Conservation (phyloP, 2,113 vertebrate genomes). For the Lycocorax pyrrhopterus region DNA sequence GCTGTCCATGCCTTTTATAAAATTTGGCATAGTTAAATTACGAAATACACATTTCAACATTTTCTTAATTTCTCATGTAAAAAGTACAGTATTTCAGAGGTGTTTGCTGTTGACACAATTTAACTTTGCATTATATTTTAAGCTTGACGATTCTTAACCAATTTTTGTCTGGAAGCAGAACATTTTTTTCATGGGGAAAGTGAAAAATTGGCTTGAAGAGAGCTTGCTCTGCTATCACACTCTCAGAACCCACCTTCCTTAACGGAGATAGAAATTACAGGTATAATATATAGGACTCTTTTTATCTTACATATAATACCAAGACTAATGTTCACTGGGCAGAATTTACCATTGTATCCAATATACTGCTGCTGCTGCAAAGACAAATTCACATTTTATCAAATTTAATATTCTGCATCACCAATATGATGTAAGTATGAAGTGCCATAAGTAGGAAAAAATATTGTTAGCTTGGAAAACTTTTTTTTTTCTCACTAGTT, state of each 20-base stretch:
- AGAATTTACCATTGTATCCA: background rate
- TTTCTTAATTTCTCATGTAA: background rate
- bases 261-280: background rate
- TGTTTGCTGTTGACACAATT: background rate
- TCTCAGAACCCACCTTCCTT: background rate
- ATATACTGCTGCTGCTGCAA: background rate
- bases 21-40: background rate
- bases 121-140: background rate
- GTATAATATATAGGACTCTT: accelerated
- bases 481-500: background rate
- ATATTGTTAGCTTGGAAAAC: background rate
- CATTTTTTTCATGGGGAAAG: background rate
- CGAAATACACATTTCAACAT: background rate
- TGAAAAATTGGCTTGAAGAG: background rate
- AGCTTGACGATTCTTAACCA: background rate
- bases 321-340: background rate
- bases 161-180: background rate
- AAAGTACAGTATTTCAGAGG: background rate
- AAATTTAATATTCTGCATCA: background rate
- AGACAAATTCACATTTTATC: background rate
- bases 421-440: background rate
- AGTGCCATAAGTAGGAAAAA: background rate
- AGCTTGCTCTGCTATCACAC: background rate
- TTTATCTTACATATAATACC: background rate
- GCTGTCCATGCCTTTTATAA: background rate